Conservation (phyloP, 2,888 invertebrate genomes). For the Charanyca ferruginea region DNA sequence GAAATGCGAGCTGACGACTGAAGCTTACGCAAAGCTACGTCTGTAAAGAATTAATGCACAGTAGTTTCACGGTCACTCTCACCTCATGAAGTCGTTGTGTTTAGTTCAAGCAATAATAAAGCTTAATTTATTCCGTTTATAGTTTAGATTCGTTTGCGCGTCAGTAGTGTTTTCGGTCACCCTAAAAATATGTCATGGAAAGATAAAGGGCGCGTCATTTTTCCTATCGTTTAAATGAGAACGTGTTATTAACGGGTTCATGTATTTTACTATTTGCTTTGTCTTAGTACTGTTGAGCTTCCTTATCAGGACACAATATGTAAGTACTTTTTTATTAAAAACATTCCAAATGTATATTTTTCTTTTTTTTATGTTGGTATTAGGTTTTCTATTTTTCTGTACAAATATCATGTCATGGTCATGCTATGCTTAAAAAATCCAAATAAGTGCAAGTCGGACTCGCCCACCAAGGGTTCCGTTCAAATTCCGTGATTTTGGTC, state of each 20-base stretch:
- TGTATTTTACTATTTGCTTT: neutral
- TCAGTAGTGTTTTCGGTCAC: neutral
- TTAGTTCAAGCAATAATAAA: neutral
- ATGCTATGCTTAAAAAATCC: neutral
- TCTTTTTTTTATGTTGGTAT: too few species aligned
- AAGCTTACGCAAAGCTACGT: conserved; percentile 7
- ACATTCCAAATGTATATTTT: too few species aligned
- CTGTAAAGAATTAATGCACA: conserved; percentile 10
- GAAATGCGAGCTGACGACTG: too few species aligned
- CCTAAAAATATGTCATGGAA: neutral
- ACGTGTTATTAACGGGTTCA: neutral
- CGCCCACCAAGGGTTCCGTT: too few species aligned
- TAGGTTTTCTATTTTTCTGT: too few species aligned
- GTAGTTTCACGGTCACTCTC: conserved; percentile 27
- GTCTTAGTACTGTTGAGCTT: neutral
- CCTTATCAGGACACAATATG: conserved; percentile 9
- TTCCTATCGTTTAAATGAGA: neutral
- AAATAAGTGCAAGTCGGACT: too few species aligned
- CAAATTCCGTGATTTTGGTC: too few species aligned
- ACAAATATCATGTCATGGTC: neutral
- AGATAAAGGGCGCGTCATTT: neutral
- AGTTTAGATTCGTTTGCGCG: conserved; percentile 9
- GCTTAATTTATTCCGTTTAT: neutral
- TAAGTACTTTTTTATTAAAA: conserved; percentile 12
- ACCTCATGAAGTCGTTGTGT: neutral